Conservation (phyloP, 2,797 vertebrate species). For the Serranus cabrilla region DNA sequence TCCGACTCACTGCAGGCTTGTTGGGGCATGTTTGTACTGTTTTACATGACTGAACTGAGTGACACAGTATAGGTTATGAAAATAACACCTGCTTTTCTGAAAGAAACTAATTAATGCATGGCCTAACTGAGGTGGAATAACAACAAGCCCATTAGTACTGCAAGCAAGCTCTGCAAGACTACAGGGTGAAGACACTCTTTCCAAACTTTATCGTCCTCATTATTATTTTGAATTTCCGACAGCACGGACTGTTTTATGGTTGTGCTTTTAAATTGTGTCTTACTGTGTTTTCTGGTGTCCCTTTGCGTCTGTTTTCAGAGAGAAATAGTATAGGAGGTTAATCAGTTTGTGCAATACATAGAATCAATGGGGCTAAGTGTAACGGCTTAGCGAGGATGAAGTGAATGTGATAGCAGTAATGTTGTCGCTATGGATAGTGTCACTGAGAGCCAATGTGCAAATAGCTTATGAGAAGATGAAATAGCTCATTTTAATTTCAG, state of each 20-base stretch:
- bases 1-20: constrained; percentile 31
- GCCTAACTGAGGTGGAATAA: constrained; percentile 64
- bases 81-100: constrained; percentile 69
- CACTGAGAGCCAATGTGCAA: constrained; percentile 49
- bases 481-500: constrained; percentile 72
- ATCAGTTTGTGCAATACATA: constrained; percentile 8
- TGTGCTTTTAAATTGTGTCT: constrained; percentile 38
- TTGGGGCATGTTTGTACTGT: constrained; percentile 66
- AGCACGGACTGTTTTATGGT: background rate
- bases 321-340: constrained; percentile 13
- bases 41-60: constrained; percentile 69
- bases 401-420: constrained; percentile 67
- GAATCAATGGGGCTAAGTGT: constrained; percentile 29
- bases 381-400: constrained; percentile 24
- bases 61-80: constrained; percentile 57
- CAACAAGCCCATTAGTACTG: constrained; percentile 63
- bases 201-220: constrained; percentile 50
- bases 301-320: background rate
- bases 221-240: constrained; percentile 45
- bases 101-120: constrained; percentile 67
- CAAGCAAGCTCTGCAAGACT: constrained; percentile 20
- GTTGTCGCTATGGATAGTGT: constrained; percentile 31
- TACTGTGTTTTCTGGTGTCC: constrained; percentile 15
- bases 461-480: constrained; percentile 53
- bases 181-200: constrained; percentile 45